Base-by-base conservation (phyloP, 1,140 invertebrate species). In the Trissolcus basalis region DNA sequence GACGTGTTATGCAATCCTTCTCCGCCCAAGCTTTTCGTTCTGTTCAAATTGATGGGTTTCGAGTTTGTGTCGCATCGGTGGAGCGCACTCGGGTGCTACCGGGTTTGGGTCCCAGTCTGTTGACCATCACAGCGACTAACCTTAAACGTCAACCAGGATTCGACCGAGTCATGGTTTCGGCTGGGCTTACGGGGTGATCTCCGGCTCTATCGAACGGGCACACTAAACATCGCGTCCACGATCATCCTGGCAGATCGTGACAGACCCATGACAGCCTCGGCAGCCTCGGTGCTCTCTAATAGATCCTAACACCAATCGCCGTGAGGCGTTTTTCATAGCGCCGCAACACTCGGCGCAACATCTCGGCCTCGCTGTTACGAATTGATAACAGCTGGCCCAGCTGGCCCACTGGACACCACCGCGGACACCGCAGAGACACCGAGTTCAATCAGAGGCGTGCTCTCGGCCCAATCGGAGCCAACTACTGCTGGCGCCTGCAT, bases 1-100 rank as follows among this genome's bases (percentile, higher is more conserved):
- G 67, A 61, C 67, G 73, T 63, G 78, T 84, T 84, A 84, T 84
- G 82, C 82, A 84, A 84, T 83, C 75, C 70, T 80, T 65, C 76
- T 80, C 71, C 58, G 71, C 74, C 70, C 61, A 65, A 71, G 75
- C 80, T 77, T 80, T 59, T 41, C 50, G 48, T 51, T 9, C 9
- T 39, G 3, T 3, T 39, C 9, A 39, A 39, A 11, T 8, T 9
- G 36, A 11, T 39, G 36, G 36, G n/a, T n/a, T n/a, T n/a, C 36
- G 36, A n/a, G 19, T 27, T n/a, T n/a, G n/a, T n/a, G n/a, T n/a
- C n/a, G n/a, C n/a, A n/a, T n/a, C n/a, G n/a, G n/a, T n/a, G n/a
- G n/a, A n/a, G n/a, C n/a, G n/a, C n/a, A n/a, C n/a, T n/a, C n/a
- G n/a, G n/a, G n/a, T n/a, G n/a, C n/a, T n/a, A 39, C n/a, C n/a